Conservation (phyloP, 2,888 invertebrate species). For the Anorthoa munda region DNA sequence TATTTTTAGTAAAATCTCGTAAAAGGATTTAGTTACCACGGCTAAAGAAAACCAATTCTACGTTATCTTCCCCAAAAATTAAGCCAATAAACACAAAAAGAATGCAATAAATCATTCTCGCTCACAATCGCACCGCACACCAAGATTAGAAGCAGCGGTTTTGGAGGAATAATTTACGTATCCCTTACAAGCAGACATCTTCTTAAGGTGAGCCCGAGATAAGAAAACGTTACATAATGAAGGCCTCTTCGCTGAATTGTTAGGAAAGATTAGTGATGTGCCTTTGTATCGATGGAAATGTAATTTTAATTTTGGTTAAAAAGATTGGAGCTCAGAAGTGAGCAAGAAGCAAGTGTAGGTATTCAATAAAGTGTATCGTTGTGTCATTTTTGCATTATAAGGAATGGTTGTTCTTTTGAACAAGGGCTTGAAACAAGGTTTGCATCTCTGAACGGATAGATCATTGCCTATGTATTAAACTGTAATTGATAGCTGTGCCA, state of each 20-base stretch:
- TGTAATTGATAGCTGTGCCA: no score
- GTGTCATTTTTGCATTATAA: not conserved
- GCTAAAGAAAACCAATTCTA: not conserved
- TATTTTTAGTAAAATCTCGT: no score
- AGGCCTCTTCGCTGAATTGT: constrained; percentile 75
- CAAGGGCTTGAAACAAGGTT: not conserved
- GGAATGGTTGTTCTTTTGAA: not conserved
- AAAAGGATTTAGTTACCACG: not conserved
- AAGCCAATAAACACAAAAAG: constrained; percentile 3
- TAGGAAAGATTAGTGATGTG: constrained; percentile 61
- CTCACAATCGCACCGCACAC: constrained; percentile 44
- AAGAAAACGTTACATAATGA: constrained; percentile 83
- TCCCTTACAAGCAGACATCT: constrained; percentile 66
- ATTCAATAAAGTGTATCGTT: not conserved
- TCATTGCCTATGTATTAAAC: not conserved
- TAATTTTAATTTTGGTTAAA: constrained; percentile 17
- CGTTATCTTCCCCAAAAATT: not conserved
- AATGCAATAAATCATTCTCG: constrained; percentile 45
- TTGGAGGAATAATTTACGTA: constrained; percentile 60
- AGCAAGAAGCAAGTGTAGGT: not conserved
- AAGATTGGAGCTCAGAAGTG: not conserved
- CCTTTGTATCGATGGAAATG: constrained; percentile 45
- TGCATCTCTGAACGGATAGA: no score
- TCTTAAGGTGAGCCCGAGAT: constrained; percentile 76
- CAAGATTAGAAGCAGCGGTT: constrained; percentile 56